These are phyloP conservation scores for Dendrolimus houi DNA, from an alignment of 2,888 invertebrate genomes.

Conservation along the genomic window DNA sequence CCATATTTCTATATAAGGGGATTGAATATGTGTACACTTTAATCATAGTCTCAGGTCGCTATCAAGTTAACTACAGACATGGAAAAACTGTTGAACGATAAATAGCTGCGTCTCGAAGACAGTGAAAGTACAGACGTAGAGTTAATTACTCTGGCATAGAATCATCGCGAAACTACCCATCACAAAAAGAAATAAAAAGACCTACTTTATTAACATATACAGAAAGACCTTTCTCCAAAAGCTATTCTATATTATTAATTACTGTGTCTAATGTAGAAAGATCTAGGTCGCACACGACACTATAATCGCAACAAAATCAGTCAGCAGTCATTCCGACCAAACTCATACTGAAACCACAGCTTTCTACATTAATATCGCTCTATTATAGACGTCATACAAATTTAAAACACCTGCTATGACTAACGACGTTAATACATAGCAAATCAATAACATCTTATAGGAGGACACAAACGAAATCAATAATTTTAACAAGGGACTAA, in stretches of 20 bases:
- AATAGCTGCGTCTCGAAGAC: neutral
- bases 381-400: slow-evolving; percentile 1
- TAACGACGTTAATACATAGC: slow-evolving; percentile 21
- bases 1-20: too few relatives aligned
- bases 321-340: neutral
- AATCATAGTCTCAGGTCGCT: too few relatives aligned
- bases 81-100: too few relatives aligned
- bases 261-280: slow-evolving; percentile 20
- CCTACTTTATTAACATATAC: neutral
- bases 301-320: slow-evolving; percentile 1
- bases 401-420: slow-evolving; percentile 13
- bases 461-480: slow-evolving; percentile 67
- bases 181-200: neutral
- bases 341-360: neutral
- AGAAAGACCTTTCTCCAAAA: slow-evolving; percentile 5
- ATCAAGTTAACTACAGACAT: too few relatives aligned
- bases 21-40: too few relatives aligned
- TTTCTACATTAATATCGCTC: neutral
- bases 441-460: slow-evolving; percentile 59
- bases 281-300: slow-evolving; percentile 31
- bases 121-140: neutral
- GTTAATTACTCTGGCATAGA: neutral
- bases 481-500: slow-evolving; percentile 56
- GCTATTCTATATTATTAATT: slow-evolving; percentile 5
- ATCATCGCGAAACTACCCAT: neutral